Evolutionary conservation across 2,113 vertebrate species (phyloP).

Genomic region (Lepus europaeus): DNA sequence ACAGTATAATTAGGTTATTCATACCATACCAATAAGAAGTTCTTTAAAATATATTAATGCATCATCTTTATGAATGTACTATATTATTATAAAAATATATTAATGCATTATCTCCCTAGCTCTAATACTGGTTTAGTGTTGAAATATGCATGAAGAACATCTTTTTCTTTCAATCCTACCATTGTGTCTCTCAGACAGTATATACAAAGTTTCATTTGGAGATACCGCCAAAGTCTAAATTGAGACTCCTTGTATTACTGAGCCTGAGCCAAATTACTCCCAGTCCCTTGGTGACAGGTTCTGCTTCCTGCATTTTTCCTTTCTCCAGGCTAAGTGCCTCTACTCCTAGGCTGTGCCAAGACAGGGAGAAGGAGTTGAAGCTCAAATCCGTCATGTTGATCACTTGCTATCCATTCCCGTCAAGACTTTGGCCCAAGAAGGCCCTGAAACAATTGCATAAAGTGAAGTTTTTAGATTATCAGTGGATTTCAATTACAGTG

Average conservation of each 20-base stretch:
- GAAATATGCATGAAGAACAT: background rate
- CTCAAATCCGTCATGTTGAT: background rate
- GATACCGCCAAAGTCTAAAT: background rate
- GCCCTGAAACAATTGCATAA: slow-evolving; percentile 53
- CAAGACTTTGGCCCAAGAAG: slow-evolving; percentile 52
- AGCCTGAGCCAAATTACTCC: background rate
- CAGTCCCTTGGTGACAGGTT: background rate
- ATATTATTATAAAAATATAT: background rate
- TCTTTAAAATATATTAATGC: background rate
- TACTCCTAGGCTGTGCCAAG: background rate
- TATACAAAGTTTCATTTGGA: background rate
- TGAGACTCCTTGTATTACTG: background rate
- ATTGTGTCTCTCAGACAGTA: background rate
- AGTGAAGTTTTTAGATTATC: slow-evolving; percentile 76
- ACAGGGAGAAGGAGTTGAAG: slow-evolving; percentile 37
- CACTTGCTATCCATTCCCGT: slow-evolving; percentile 50
- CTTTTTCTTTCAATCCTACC: background rate
- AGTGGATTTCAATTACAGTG: slow-evolving; percentile 74
- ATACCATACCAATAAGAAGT: background rate
- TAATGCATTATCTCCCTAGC: background rate
- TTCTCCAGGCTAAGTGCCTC: background rate
- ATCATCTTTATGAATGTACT: too few relatives aligned
- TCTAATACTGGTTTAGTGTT: background rate
- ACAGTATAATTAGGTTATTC: background rate
- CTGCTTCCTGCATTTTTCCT: background rate